A percentile compares a stretch with the other conserved stretches of the same genome.
Evolutionary conservation across 2,888 invertebrate species (phyloP).

Genomic region (Trimorus sp.): DNA sequence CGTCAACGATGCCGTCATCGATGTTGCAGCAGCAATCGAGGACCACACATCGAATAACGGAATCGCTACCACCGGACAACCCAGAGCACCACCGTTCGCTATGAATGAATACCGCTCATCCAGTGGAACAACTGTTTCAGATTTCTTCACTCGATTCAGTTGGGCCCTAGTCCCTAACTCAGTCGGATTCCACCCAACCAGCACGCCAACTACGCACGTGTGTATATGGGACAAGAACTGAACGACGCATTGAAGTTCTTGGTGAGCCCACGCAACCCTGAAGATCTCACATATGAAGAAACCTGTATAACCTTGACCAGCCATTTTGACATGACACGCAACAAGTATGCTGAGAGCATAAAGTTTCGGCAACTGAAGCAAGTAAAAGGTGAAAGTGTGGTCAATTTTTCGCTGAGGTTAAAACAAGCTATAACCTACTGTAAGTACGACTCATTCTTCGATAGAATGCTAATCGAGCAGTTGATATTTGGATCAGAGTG

Average conservation of each 20-base stretch:
- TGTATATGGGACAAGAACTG: not conserved
- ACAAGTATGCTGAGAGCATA: conserved; percentile 61
- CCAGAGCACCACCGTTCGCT: conserved; percentile 8
- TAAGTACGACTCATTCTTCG: conserved; percentile 49
- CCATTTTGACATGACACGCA: conserved; percentile 45
- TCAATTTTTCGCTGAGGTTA: conserved; percentile 47
- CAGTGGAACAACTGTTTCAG: not conserved
- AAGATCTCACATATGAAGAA: not conserved
- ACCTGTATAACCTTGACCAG: conserved; percentile 4
- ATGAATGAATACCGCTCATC: not conserved
- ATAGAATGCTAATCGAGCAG: conserved; percentile 58
- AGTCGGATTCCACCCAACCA: not conserved
- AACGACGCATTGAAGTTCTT: not conserved
- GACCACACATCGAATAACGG: no score
- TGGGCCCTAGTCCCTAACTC: conserved; percentile 7
- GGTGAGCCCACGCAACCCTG: not conserved
- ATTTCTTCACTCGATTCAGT: conserved; percentile 7
- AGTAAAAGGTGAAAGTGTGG: conserved; percentile 28
- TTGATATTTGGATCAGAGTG: conserved; percentile 36
- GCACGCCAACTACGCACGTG: conserved; percentile 4
- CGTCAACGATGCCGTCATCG: not conserved
- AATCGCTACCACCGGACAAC: no score
- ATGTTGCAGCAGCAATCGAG: not conserved
- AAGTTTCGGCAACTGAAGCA: conserved; percentile 47
- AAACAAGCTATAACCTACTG: conserved; percentile 48